Evolutionary conservation across 2,888 invertebrate species (phyloP), one percentile per base, ranked within the genome.

Genomic region (Drosophila putrida): DNA sequence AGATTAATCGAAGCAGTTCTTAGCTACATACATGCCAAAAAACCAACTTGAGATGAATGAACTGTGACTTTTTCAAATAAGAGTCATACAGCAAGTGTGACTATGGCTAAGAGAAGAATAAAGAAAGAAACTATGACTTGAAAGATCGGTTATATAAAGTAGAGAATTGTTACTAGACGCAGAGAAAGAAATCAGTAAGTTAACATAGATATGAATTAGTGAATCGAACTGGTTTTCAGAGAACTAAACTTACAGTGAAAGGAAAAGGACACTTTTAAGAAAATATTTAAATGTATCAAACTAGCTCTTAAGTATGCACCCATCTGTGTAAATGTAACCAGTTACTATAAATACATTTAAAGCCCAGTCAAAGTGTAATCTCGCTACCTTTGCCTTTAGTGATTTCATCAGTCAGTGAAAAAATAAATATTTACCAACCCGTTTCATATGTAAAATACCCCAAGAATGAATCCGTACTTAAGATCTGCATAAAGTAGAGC

Each of bases 21-120:
- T 46, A 63, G 54, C 67, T 63, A 41, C 59, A 59, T 49, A 41
- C 33, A 59, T 54, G 70, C 50, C 70, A 49, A 53, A 60, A 71
- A 75, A 64, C 64, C 54, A 75, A 69, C 54, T 69, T n/a, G 43
- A 75, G 57, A 75, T 71, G 51, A 61, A 72, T 67, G 55, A n/a
- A 8, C 25, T 64, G 13, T 69, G 53, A 25, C 31, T 49, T 60
- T 38, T 36, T 9, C 4, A 4, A 31, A 4, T 43, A 27, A 44
- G 28, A 27, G 36, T 57, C 46, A 27, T 25, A 28, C 5, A 31
- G 1, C 38, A 33, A 54, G 33, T 5, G 31, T 25, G 31, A 6
- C 9, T 5, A 33, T 20, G 20, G 9, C 20, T 13, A 10, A 44
- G 15, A 0, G 15, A 15, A 15, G 15, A 5, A 15, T n/a, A 46